A percentile compares a stretch with the other conserved stretches of the same genome.
Conservation (phyloP, 30 jellyfish, hydroid and myxozoan genomes). For the Turritopsis dohrnii region DNA sequence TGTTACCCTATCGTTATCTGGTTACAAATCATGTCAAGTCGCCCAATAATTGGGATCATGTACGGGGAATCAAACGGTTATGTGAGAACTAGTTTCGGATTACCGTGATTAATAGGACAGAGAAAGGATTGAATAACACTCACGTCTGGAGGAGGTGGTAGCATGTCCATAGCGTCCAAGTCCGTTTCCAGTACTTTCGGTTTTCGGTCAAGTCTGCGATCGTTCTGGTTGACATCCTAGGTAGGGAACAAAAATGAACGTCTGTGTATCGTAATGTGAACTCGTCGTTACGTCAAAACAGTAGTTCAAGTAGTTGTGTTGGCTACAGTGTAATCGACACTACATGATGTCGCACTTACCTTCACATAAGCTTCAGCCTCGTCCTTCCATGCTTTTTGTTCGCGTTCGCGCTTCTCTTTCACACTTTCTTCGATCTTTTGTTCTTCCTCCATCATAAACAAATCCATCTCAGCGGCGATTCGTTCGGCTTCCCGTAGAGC, state of each 20-base stretch:
- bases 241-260: neutral
- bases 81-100: no score
- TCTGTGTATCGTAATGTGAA: neutral
- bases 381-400: slow-evolving; percentile 24
- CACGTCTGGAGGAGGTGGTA: slow-evolving; percentile 98
- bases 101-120: neutral
- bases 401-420: slow-evolving; percentile 19
- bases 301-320: no score
- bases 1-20: no score
- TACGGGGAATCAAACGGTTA: no score
- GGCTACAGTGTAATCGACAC: no score
- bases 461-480: slow-evolving; percentile 42
- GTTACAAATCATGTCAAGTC: no score
- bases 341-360: no score
- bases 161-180: slow-evolving; percentile 40
- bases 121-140: slow-evolving; percentile 4
- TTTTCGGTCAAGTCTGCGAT: neutral
- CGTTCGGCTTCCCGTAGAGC: slow-evolving; percentile 40
- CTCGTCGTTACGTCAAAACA: no score
- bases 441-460: slow-evolving; percentile 48
- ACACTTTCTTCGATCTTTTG: slow-evolving; percentile 40
- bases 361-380: neutral
- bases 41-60: no score
- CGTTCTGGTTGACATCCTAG: slow-evolving; percentile 3
- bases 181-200: slow-evolving; percentile 35